Percentiles rank a stretch among this genome's conserved stretches.
Evolutionary conservation across 1,140 invertebrate genomes (phyloP).

Genomic region (Brachionus rubens): DNA sequence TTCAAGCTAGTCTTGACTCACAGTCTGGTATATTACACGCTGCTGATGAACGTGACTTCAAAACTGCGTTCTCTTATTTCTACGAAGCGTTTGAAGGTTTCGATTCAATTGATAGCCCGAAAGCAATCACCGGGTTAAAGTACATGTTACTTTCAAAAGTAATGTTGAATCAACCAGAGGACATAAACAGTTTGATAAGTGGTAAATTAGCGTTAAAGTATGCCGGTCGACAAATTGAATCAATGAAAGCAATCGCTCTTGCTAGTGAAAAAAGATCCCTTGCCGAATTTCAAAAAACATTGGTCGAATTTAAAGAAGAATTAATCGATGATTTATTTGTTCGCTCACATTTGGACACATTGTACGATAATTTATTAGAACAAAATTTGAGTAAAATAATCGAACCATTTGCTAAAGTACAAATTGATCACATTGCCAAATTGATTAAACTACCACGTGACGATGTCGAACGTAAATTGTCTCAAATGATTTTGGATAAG

Average conservation of each 20-base stretch:
- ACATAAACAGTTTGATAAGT: constrained; percentile 88
- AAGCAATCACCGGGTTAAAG: constrained; percentile 87
- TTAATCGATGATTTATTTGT: constrained; percentile 94
- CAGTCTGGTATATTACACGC: constrained; percentile 97
- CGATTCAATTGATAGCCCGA: constrained; percentile 77
- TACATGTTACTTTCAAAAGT: constrained; percentile 99
- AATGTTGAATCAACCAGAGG: constrained; percentile 85
- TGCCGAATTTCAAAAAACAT: constrained; percentile 77
- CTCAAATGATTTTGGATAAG: constrained; percentile 99
- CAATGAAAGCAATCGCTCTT: constrained; percentile 92
- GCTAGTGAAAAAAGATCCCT: constrained; percentile 92
- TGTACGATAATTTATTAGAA: constrained; percentile 97
- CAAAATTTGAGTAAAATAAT: constrained; percentile 98
- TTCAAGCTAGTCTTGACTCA: constrained; percentile 91
- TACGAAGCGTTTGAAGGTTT: constrained; percentile 99
- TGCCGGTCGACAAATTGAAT: constrained; percentile 87
- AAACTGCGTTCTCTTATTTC: constrained; percentile 99
- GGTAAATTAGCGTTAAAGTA: constrained; percentile 96
- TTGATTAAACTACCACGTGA: constrained; percentile 77
- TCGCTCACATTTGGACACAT: constrained; percentile 85
- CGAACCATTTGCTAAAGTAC: constrained; percentile 94
- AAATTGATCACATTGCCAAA: constrained; percentile 77
- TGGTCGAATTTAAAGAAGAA: constrained; percentile 71
- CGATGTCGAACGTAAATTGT: constrained; percentile 94
- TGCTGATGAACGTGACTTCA: constrained; percentile 97